Evolutionary conservation across 2,797 vertebrate species (phyloP).

Genomic region (Siniperca undulata): DNA sequence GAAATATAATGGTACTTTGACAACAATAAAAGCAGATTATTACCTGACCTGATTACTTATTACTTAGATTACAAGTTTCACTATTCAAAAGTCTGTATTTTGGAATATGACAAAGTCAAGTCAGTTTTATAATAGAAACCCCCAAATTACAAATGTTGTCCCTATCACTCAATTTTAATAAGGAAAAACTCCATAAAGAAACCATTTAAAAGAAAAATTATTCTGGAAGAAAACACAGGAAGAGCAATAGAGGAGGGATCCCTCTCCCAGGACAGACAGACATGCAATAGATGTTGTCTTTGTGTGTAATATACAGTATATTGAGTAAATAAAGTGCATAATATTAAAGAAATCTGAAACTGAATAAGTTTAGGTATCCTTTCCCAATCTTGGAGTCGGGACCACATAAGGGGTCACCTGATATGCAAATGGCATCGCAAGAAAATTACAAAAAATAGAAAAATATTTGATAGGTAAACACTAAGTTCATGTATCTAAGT

Average conservation of each 20-base stretch:
- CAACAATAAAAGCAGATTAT: not conserved
- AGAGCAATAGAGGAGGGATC: no score
- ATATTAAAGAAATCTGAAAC: not conserved
- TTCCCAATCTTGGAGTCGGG: not conserved
- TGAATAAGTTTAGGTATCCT: not conserved
- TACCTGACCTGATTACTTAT: no score
- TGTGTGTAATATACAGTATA: not conserved
- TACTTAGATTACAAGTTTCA: not conserved
- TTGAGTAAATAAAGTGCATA: not conserved
- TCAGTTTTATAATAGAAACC: not conserved
- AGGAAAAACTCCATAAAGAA: not conserved
- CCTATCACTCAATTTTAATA: not conserved
- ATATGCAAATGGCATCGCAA: not conserved
- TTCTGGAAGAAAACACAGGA: no score
- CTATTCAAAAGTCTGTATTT: not conserved
- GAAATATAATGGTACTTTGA: not conserved
- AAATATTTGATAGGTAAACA: not conserved
- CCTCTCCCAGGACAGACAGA: no score
- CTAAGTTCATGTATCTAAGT: not conserved
- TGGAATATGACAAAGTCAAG: no score
- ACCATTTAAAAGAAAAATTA: not conserved
- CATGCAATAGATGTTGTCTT: no score
- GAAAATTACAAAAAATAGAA: no score
- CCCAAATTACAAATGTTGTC: not conserved
- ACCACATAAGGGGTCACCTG: no score